Evolutionary conservation across 35 echinoderm and acorn worm species (phyloP).

Genomic region (Apostichopus californicus): DNA sequence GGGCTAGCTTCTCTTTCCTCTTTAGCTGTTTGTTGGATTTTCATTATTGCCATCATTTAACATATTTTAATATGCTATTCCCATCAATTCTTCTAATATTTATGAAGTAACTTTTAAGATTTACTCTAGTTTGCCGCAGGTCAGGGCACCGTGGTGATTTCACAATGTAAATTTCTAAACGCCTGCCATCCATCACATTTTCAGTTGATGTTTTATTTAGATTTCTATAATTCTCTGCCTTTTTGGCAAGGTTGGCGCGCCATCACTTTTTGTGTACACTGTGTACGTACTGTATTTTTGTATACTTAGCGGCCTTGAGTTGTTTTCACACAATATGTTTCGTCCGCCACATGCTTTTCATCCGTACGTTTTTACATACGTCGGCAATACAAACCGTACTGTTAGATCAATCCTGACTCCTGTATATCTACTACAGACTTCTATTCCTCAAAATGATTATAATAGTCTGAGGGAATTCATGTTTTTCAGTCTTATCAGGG

Average conservation of each 20-base stretch:
- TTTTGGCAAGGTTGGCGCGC: conserved; percentile 10
- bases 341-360: not conserved
- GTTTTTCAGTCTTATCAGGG: conserved; percentile 9
- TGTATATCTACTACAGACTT: not conserved
- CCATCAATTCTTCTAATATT: too few relatives aligned
- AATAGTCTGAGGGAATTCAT: not conserved
- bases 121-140: too few relatives aligned
- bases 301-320: not conserved
- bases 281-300: not conserved
- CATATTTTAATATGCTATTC: too few relatives aligned
- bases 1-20: too few relatives aligned
- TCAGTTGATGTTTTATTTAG: too few relatives aligned
- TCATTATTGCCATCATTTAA: too few relatives aligned
- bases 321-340: not conserved
- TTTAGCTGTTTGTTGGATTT: too few relatives aligned
- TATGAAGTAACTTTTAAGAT: too few relatives aligned
- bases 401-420: not conserved
- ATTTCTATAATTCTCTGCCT: not conserved
- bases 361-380: not conserved
- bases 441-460: not conserved
- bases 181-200: too few relatives aligned
- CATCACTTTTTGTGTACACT: not conserved
- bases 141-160: too few relatives aligned
- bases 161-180: too few relatives aligned
- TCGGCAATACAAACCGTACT: not conserved